Base-by-base conservation (phyloP, 2,113 vertebrate species). In the Hydrochoerus hydrochaeris region DNA sequence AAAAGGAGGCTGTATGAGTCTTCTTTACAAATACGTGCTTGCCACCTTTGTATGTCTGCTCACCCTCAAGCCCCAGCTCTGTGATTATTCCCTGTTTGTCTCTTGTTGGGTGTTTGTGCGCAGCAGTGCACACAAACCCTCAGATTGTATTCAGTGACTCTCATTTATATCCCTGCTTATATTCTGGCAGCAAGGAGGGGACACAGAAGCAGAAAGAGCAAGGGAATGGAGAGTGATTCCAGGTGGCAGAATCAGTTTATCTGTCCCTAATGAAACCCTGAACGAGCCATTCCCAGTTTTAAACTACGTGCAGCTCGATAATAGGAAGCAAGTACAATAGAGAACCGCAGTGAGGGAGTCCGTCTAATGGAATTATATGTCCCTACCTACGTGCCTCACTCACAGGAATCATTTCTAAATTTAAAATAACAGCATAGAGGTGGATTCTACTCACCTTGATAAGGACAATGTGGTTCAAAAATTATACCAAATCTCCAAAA, bases 251-350 rank as follows among this genome's bases (percentile, higher is more conserved):
- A 96, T 0, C 80, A 58, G 44, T 63, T 77, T 57, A 62, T 93
- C 69, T 83, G 88, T 83, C 92, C 54, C 88, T 83, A 85, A 49
- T 57, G 63, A 95, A 97, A 95, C 54, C 49, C 87, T 30, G 11
- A 30, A 54, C 49, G 67, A 78, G 7, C 38, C 83, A 71, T 8
- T 35, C 49, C 94, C 90, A 82, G 84, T 38, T 95, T 97, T 88
- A 83, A 71, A 20, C 57, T 82, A 78, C 0, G 1, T 3, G 88
- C 86, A 95, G 77, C 32, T 46, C n/a, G 82, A 24, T 41, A 65
- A 11, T 1, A 82, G 82, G 63, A 96, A 96, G 49, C 75, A n/a
- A 69, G 82, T 12, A 88, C 91, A 60, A 41, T 0, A 88, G 77
- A 95, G 49, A 10, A 44, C 96, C 88, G 35, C 17, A 60, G 65